phyloP scores from a whole-genome alignment of 2,797 vertebrate species.

The Ctenochaetus hawaiiensis region DNA sequence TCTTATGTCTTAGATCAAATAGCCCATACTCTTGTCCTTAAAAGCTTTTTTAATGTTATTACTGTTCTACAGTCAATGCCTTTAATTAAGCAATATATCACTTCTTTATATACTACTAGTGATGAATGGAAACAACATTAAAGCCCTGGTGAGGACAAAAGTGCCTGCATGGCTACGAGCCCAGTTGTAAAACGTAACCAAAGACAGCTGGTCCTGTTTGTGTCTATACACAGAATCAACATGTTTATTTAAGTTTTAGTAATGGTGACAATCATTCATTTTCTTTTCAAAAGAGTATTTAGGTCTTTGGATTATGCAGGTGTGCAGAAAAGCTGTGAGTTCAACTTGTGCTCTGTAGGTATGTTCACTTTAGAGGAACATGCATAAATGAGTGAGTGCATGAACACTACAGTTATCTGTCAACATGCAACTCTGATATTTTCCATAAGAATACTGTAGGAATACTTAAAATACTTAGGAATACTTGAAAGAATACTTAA shows the following conservation, averaged over 20 bases:
- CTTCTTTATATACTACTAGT: constrained; percentile 41
- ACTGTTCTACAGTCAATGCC: constrained; percentile 42
- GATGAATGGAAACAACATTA: constrained; percentile 36
- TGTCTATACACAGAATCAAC: constrained; percentile 1
- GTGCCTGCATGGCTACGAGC: constrained; percentile 38
- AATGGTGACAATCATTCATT: not conserved
- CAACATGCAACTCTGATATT: not conserved
- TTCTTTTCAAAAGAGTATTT: not conserved
- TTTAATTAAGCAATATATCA: constrained; percentile 46
- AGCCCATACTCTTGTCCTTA: constrained; percentile 24
- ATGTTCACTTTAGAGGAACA: not conserved
- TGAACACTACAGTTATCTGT: constrained; percentile 15
- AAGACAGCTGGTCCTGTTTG: constrained; percentile 19
- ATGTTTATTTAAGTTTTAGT: constrained; percentile 5
- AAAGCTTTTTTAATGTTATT: constrained; percentile 50
- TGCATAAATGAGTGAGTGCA: constrained; percentile 16
- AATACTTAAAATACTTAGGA: too few species aligned
- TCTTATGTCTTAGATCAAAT: constrained; percentile 18
- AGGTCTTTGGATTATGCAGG: constrained; percentile 3
- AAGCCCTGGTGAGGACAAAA: constrained; percentile 25
- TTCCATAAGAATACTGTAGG: not conserved
- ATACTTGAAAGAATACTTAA: not conserved
- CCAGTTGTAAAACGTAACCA: constrained; percentile 32
- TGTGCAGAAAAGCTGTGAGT: not conserved
- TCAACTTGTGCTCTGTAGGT: not conserved